Evolutionary conservation across 2,888 invertebrate genomes (phyloP).

Genomic region (Drosophila rubida): DNA sequence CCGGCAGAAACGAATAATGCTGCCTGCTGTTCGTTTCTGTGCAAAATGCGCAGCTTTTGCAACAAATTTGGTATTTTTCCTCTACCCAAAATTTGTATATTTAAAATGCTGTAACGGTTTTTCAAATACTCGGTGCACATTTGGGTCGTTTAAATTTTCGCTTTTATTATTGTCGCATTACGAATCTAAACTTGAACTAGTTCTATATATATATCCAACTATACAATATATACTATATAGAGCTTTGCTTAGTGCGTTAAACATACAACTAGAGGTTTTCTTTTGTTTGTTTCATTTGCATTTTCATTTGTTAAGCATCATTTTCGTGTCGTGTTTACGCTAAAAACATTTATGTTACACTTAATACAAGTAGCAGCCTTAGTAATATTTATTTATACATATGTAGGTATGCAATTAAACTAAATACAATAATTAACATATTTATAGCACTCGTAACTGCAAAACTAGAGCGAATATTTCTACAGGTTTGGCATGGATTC

Average conservation of each 20-base stretch:
- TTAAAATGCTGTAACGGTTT: not conserved
- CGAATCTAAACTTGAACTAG: conserved; percentile 77
- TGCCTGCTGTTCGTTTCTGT: no score
- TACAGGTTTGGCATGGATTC: conserved; percentile 56
- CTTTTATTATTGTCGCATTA: conserved; percentile 80
- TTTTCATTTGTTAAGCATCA: conserved; percentile 44
- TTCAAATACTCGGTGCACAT: not conserved
- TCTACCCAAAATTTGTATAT: no score
- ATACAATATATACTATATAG: conserved; percentile 66
- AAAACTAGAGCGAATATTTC: conserved; percentile 1
- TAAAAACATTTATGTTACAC: conserved; percentile 72
- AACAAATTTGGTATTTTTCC: not conserved
- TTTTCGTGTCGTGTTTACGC: conserved; percentile 16
- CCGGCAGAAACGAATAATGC: not conserved
- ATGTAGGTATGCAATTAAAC: conserved; percentile 17
- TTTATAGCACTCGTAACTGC: conserved; percentile 59
- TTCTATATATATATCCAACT: conserved; percentile 55
- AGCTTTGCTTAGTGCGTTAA: conserved; percentile 56
- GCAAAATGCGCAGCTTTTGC: no score
- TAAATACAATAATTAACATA: conserved; percentile 45
- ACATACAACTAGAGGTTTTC: conserved; percentile 54
- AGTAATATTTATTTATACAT: conserved; percentile 30
- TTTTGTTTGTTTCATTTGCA: conserved; percentile 1
- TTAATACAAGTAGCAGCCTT: conserved; percentile 58
- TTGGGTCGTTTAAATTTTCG: conserved; percentile 57